Evolutionary conservation across 2,888 invertebrate genomes (phyloP).

Genomic region (Furcula furcula): DNA sequence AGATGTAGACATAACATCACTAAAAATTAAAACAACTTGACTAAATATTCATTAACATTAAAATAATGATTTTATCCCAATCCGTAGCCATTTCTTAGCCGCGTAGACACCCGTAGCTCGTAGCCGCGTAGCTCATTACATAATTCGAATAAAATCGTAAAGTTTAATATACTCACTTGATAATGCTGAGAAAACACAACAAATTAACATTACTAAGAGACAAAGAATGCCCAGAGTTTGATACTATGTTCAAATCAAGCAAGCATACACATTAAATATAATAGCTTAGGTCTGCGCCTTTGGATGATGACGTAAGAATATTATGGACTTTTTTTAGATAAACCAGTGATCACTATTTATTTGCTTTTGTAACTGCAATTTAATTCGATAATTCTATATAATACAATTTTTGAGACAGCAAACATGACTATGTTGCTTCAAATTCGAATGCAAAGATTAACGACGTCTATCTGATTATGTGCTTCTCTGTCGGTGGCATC

Average conservation of each 20-base stretch:
- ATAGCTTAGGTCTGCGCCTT: conserved; percentile 67
- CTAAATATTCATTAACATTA: conserved; percentile 1
- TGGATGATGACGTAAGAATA: conserved; percentile 42
- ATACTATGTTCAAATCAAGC: conserved; percentile 81
- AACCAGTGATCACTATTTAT: too few relatives aligned
- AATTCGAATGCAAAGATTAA: too few relatives aligned
- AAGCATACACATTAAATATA: conserved; percentile 76
- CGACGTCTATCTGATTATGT: too few relatives aligned
- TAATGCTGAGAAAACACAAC: conserved; percentile 69
- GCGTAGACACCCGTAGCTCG: conserved; percentile 35
- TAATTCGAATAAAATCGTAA: conserved; percentile 50
- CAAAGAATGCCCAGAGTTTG: conserved; percentile 77
- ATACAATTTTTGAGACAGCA: too few relatives aligned
- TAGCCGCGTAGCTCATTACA: conserved; percentile 50
- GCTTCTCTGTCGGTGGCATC: too few relatives aligned
- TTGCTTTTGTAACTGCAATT: too few relatives aligned
- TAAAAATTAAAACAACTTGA: background rate
- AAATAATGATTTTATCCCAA: background rate
- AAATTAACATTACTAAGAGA: conserved; percentile 76
- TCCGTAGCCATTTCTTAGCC: conserved; percentile 26
- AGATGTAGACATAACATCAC: too few relatives aligned
- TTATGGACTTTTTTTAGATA: too few relatives aligned
- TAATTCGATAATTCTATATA: too few relatives aligned
- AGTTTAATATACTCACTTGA: conserved; percentile 65
- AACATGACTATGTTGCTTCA: too few relatives aligned